Conservation (phyloP, 2,113 vertebrate genomes). For the Climacteris rufus region DNA sequence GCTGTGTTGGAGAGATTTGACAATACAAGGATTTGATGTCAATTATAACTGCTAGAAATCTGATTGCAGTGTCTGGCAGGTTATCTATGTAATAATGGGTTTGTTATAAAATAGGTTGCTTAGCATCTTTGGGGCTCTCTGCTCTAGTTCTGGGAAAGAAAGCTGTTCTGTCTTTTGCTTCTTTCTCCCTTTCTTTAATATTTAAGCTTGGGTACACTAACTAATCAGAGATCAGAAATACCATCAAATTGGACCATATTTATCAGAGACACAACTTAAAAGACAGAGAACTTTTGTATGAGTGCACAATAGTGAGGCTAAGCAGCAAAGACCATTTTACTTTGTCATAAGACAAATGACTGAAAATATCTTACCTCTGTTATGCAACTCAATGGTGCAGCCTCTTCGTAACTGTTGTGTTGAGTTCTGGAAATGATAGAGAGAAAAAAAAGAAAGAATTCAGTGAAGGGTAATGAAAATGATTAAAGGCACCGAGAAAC, state of each 20-base stretch:
- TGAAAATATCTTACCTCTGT: neutral
- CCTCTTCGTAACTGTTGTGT: neutral
- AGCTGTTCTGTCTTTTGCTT: neutral
- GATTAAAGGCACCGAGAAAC: neutral
- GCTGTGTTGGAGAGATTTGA: constrained; percentile 3
- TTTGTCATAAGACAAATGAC: neutral
- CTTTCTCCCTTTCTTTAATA: neutral
- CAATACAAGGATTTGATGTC: neutral
- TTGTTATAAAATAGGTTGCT: neutral
- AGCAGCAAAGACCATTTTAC: neutral
- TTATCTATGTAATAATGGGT: constrained; percentile 8
- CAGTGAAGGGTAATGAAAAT: constrained; percentile 30
- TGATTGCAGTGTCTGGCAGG: constrained; percentile 4
- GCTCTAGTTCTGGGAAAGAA: neutral
- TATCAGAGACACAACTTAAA: neutral
- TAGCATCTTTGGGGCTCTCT: neutral
- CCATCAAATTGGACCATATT: neutral
- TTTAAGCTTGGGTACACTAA: neutral
- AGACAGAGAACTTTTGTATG: neutral
- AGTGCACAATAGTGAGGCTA: neutral
- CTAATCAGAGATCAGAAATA: neutral
- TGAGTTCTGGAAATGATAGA: constrained; percentile 5
- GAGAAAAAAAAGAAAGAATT: neutral
- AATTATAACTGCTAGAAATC: neutral
- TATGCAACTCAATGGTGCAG: neutral